phyloP scores from a whole-genome alignment of 2,113 vertebrate species.

The Lonchura striata region DNA sequence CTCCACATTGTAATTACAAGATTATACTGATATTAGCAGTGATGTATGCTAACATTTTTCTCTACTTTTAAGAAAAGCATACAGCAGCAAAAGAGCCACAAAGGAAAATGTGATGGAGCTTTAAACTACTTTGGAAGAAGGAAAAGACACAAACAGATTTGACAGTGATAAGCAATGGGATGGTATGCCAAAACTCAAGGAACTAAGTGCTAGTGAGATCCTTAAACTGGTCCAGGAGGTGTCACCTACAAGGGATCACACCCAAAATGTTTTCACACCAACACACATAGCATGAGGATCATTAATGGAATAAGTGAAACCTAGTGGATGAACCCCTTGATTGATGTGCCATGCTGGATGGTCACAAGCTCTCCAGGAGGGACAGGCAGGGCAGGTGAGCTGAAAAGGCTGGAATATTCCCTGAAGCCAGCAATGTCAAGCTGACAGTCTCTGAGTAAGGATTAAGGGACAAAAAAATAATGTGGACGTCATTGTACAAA shows the following conservation, averaged over 20 bases:
- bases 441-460: background rate
- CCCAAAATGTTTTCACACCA: background rate
- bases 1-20: background rate
- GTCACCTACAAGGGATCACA: background rate
- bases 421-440: fast-evolving
- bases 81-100: background rate
- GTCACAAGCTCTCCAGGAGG: background rate
- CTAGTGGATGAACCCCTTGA: background rate
- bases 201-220: background rate
- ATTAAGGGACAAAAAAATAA: background rate
- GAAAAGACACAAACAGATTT: background rate
- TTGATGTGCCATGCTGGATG: background rate
- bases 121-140: background rate
- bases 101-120: background rate
- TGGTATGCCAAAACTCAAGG: background rate
- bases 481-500: fast-evolving
- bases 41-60: background rate
- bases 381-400: background rate
- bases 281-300: background rate
- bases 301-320: background rate
- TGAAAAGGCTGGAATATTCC: background rate
- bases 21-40: no score
- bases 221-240: background rate
- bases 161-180: background rate
- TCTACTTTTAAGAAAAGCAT: background rate